Evolutionary conservation across 2,797 vertebrate genomes (phyloP).

Genomic region (Chloroceryle inda): DNA sequence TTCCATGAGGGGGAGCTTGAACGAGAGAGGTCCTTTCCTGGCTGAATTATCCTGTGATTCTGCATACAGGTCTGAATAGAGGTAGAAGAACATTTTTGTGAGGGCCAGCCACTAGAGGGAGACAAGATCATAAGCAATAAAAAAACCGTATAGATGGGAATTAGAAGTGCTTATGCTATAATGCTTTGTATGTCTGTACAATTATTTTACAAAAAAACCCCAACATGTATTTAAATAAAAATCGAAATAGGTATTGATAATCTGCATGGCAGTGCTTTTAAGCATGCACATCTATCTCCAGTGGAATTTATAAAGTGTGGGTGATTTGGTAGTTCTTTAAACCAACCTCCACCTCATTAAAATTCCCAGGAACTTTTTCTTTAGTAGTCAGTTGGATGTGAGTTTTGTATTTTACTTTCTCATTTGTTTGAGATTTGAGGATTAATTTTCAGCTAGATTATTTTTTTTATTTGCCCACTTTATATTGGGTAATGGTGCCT

Average conservation of each 20-base stretch:
- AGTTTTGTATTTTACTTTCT: neutral
- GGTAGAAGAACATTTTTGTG: neutral
- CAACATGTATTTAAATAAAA: neutral
- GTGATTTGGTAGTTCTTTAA: neutral
- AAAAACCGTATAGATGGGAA: accelerated
- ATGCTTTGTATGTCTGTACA: neutral
- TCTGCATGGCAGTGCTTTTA: neutral
- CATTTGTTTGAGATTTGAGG: neutral
- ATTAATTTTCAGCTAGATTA: neutral
- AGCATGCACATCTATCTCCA: accelerated
- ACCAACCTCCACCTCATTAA: neutral
- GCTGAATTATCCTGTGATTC: neutral
- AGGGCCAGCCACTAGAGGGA: constrained; percentile 17
- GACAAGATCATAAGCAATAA: constrained; percentile 8
- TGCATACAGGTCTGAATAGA: neutral
- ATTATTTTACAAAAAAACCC: neutral
- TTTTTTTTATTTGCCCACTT: neutral
- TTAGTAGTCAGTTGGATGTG: accelerated
- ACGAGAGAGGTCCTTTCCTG: neutral
- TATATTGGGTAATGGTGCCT: neutral
- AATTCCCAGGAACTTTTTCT: neutral
- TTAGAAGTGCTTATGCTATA: neutral
- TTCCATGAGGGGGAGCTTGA: neutral
- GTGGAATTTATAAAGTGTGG: neutral
- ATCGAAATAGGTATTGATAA: neutral